Base-by-base conservation (phyloP, 2,113 vertebrate genomes). In the Thamnaconus septentrionalis region DNA sequence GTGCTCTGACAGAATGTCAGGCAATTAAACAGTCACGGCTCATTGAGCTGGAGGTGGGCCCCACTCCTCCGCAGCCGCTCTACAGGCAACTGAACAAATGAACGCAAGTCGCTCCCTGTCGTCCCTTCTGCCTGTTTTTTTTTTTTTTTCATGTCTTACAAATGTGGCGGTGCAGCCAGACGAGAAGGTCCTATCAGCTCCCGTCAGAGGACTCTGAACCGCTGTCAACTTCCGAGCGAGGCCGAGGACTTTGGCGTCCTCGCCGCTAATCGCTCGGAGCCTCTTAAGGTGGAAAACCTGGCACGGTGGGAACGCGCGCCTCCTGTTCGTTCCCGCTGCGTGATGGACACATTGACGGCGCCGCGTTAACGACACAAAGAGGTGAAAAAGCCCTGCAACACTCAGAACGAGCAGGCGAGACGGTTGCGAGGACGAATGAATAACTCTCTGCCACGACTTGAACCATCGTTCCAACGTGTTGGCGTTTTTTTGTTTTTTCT, bases 11-110 rank as follows among this genome's bases (percentile, higher is more conserved):
- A 86, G 89, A 88, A 86, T 87, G 88, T 88, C 87, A 89, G 85
- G 85, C 84, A 89, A 90, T 90, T 89, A 89, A 86, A 87, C 81
- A 84, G 87, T 85, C 87, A 83, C 77, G 88, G 81, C 87, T 90
- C 87, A 90, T 86, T 84, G 85, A 87, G 78, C 85, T 72, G 75
- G 85, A 85, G 89, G 82, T 85, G 82, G 80, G 71, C 68, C 18
- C 67, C 48, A 3, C 79, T 86, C 82, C 84, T 83, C 67, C 76
- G 73, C 79, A 74, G 18, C 77, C 81, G 56, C 79, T 82, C 75
- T 58, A 69, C 56, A 67, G 57, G 76, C 82, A 81, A 72, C 66
- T 64, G 53, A 76, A 79, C 63, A 84, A 73, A 80, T 53, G 51
- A 85, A 71, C n/a, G 58, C 71, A 63, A 31, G 53, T 55, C 74